Evolutionary conservation across 2,797 vertebrate genomes (phyloP), one percentile per base, ranked within the genome.

Genomic region (Oophaga sylvatica): DNA sequence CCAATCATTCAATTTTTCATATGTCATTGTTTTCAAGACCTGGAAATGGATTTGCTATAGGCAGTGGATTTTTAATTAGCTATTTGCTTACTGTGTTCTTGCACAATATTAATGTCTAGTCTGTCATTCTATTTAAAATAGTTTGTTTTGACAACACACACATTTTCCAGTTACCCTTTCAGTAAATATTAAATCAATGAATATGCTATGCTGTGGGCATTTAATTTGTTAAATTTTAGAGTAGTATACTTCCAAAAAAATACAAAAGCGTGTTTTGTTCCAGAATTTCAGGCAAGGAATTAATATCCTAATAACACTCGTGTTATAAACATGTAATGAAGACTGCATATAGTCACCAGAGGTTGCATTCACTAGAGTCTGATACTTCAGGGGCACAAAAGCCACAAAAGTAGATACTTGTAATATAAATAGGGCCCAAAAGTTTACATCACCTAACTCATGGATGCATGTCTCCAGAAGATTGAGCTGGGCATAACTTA

Each of bases 21-120:
- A 85, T 70, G n/a, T 59, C 71, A 78, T 85, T 85, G 45, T 78
- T 67, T 20, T n/a, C 29, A 77, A 85, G 83, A 85, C 63, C 59
- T 78, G 83, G 83, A 85, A 85, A 84, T 78, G 59, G 60, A 85
- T 85, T 85, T 85, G 83, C 83, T 76, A 85, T 56, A 76, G 83
- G 83, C 83, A 65, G 41, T 85, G 60, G 62, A 67, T 85, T 63
- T 76, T 63, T 85, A 85, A 85, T 85, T 76, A 77, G 73, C n/a
- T 65, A 56, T 62, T 85, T 65, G 31, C 35, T 62, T 84, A 84
- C 48, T 62, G 48, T 84, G 56, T 75, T 57, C 82, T 45, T 75
- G 59, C 41, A 53, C 71, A 76, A 63, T 76, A 57, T 84, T 63
- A 19, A 68, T 29, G 60, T 78, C 41, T 77, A 56, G n/a, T 85